Base-by-base conservation (phyloP, 2,888 invertebrate species). In the Eilema caniola region DNA sequence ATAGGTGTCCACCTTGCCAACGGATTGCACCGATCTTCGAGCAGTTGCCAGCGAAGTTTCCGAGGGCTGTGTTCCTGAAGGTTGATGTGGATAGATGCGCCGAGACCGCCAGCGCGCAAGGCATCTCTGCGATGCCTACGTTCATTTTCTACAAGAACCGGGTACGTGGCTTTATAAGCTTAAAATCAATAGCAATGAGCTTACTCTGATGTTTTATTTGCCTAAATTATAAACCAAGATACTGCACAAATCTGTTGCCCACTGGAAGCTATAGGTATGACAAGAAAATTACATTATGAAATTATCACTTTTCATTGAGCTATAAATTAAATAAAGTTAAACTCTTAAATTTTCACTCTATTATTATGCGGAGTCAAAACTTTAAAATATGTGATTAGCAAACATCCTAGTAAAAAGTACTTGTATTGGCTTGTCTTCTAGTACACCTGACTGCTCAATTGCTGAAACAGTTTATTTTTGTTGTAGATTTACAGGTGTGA, bases 121-220 rank as follows among this genome's bases (percentile, higher is more conserved):
- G 98, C 69, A 98, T 99, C 59, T 97, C 97, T 70, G 98, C 99
- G 0, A 99, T 99, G 99, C 99, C 99, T 31, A 99, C 99, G 0
- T 99, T 99, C 88, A 97, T 99, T 81, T 98, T 99, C 89, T 99
- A 98, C 90, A 97, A 98, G 82, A 99, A 98, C 90, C 96, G 97
- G 89, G 97, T 97, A 90, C 77, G 87, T 80, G 66, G 57, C 64
- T 78, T 53, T 53, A n/a, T 53, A 53, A 16, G n/a, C 20, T 53
- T 53, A n/a, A n/a, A 53, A 53, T 53, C 10, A n/a, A n/a, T 53
- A 8, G n/a, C 53, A 53, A 53, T n/a, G 7, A n/a, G 10, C n/a
- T 53, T 53, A 20, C 20, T 20, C 20, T 20, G 20, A 47, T 5
- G 47, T 47, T 20, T 47, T 47, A 47, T 47, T 47, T 20, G 7